These are phyloP conservation scores for Pyrrhosoma nymphula DNA, from an alignment of 2,888 invertebrate species.

Conservation along the genomic window DNA sequence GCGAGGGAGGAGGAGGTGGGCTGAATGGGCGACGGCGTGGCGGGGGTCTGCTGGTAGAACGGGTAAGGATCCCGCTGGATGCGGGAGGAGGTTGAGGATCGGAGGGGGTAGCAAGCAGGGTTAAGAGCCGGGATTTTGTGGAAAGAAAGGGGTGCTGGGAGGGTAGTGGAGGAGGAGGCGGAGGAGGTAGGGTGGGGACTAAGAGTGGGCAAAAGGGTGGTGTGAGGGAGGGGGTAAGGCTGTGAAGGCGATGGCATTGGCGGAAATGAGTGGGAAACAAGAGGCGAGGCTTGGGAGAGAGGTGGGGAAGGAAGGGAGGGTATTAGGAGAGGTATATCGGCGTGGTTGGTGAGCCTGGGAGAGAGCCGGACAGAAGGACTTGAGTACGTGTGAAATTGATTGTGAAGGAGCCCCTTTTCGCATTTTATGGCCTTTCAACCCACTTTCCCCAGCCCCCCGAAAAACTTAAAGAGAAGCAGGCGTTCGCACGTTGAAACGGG, in stretches of 20 bases:
- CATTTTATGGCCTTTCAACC: conserved; percentile 14
- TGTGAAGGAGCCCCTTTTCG: background rate
- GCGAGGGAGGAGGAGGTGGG: background rate
- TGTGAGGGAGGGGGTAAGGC: background rate
- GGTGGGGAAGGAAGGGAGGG: background rate
- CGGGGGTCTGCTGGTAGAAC: too few species aligned
- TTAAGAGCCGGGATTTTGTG: background rate
- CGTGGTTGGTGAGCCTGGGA: background rate
- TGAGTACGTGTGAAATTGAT: conserved; percentile 31
- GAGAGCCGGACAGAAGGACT: background rate
- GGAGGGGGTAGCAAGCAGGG: too few species aligned
- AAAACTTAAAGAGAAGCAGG: background rate
- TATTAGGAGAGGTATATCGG: background rate
- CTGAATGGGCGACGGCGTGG: too few species aligned
- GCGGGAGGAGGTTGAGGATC: too few species aligned
- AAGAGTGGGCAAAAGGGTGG: background rate
- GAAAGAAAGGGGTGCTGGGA: background rate
- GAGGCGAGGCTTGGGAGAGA: background rate
- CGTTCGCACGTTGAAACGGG: background rate
- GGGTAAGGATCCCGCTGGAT: too few species aligned
- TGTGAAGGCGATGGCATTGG: background rate
- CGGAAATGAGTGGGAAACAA: conserved; percentile 24
- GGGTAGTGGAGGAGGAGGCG: background rate
- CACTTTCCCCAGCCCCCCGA: background rate
- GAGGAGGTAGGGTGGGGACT: background rate